Percentiles rank a stretch among this genome's conserved stretches.
These are phyloP conservation scores for Dallia pectoralis DNA, from an alignment of 2,797 vertebrate genomes.

Conservation along the genomic window DNA sequence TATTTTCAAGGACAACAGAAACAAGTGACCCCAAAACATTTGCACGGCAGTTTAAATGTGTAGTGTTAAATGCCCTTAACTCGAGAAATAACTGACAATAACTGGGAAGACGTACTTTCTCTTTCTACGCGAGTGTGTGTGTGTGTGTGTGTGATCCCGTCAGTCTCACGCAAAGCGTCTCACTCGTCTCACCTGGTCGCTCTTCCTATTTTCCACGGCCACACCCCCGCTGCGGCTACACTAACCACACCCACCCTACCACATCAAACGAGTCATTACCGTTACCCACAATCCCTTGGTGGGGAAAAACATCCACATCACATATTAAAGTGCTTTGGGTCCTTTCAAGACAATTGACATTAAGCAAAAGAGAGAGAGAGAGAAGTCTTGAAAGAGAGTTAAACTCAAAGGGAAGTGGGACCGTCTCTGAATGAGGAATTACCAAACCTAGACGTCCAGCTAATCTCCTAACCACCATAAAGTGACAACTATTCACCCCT, in stretches of 20 bases:
- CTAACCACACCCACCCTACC: slow-evolving; percentile 24
- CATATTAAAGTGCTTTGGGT: slow-evolving; percentile 39
- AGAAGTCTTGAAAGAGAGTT: background rate
- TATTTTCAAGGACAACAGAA: too few species aligned
- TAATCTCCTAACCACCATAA: slow-evolving; percentile 3
- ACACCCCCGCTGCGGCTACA: background rate
- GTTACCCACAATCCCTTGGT: too few species aligned
- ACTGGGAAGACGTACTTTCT: too few species aligned
- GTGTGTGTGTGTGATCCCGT: background rate
- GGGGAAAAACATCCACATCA: slow-evolving; percentile 40
- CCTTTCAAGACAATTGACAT: slow-evolving; percentile 41
- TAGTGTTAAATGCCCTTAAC: background rate
- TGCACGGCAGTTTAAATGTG: too few species aligned
- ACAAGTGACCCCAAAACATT: too few species aligned
- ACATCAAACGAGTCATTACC: slow-evolving; percentile 38
- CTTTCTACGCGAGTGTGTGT: background rate
- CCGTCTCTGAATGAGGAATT: slow-evolving; percentile 2
- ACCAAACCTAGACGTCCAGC: background rate
- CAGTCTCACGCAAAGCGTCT: slow-evolving; percentile 6
- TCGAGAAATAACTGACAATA: background rate
- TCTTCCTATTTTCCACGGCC: slow-evolving; percentile 24
- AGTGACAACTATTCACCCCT: slow-evolving; percentile 11
- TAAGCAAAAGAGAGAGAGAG: slow-evolving; percentile 25
- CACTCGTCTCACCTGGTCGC: slow-evolving; percentile 45
- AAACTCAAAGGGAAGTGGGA: background rate